Percentiles rank a stretch among this genome's conserved stretches.
phyloP scores from a whole-genome alignment of 2,797 vertebrate genomes.

The Protosalanx chinensis region DNA sequence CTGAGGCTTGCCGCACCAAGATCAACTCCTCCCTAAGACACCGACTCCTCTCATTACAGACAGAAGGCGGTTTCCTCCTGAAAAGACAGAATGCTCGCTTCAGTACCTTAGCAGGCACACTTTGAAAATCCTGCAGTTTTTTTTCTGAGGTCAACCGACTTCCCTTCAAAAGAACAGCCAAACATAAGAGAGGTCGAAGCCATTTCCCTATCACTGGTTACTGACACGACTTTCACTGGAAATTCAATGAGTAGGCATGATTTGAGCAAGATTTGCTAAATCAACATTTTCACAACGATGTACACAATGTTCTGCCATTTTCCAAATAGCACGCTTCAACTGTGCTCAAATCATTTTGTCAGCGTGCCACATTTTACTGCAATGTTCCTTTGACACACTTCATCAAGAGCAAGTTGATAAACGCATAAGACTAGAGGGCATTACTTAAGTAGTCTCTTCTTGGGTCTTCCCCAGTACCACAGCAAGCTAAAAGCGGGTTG shows the following conservation, averaged over 20 bases:
- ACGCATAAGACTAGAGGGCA: neutral
- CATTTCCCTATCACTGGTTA: slow-evolving; percentile 2
- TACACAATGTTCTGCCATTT: neutral
- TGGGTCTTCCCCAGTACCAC: neutral
- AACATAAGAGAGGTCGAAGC: slow-evolving; percentile 3
- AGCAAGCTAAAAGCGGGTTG: neutral
- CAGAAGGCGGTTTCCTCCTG: neutral
- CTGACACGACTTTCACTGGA: neutral
- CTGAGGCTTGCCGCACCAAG: neutral
- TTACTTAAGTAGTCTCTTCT: neutral
- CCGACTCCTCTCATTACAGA: neutral
- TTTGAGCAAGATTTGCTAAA: slow-evolving; percentile 4
- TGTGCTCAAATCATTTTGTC: too few species aligned
- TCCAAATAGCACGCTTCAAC: neutral
- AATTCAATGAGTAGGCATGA: slow-evolving; percentile 2
- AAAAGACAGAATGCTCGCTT: neutral
- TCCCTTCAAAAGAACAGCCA: neutral
- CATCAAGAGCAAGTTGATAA: neutral
- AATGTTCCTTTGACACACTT: neutral
- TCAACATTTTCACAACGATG: neutral
- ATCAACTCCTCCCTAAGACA: neutral
- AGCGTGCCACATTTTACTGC: too few species aligned
- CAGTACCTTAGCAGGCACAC: neutral
- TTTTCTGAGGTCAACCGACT: neutral
- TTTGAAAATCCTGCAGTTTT: slow-evolving; percentile 1